A percentile compares a stretch with the other conserved stretches of the same genome.
Conservation (phyloP, 2,113 vertebrate species). For the Ginglymostoma cirratum region DNA sequence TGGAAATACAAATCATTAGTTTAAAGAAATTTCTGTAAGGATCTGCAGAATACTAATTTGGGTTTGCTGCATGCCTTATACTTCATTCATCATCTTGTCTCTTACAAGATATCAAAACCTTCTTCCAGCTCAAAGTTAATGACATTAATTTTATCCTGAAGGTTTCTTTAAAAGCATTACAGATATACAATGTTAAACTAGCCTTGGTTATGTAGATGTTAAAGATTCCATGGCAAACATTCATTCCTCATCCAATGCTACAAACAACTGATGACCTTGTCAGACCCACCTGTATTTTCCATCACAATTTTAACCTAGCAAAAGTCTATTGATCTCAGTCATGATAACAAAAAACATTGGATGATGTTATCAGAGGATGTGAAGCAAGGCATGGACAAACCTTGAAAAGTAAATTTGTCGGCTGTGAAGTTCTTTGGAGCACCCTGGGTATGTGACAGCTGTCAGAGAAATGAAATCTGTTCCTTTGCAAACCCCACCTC, state of each 20-base stretch:
- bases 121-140: neutral
- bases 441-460: neutral
- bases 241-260: too few species aligned
- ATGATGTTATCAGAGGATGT: too few species aligned
- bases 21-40: neutral
- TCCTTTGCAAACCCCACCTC: neutral
- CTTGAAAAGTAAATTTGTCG: neutral
- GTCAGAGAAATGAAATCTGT: neutral
- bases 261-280: neutral
- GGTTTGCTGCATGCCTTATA: too few species aligned
- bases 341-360: neutral
- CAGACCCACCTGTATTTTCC: neutral
- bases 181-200: neutral
- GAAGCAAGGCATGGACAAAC: neutral
- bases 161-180: neutral
- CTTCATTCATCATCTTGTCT: neutral
- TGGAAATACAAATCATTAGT: neutral
- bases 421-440: neutral
- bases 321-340: neutral
- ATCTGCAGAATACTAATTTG: neutral
- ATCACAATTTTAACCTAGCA: neutral
- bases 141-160: neutral
- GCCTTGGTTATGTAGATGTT: too few species aligned
- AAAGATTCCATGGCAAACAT: neutral
- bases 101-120: neutral